Evolutionary conservation across 2,113 vertebrate genomes (phyloP).

Genomic region (Lathamus discolor): DNA sequence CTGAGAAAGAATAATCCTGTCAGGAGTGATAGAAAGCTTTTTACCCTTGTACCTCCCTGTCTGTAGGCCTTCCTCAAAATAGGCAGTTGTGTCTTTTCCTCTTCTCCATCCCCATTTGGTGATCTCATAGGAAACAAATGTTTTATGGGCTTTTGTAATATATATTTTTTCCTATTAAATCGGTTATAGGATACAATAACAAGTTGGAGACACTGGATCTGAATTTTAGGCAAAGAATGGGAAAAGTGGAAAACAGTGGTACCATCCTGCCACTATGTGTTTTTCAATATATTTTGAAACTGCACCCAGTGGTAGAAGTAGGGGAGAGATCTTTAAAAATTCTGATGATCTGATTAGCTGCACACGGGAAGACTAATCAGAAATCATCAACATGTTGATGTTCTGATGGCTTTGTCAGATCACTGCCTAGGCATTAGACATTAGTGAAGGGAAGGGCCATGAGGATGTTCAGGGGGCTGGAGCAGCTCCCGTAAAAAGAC

Average conservation of each 20-base stretch:
- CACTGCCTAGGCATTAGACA: background rate
- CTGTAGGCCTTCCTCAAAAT: background rate
- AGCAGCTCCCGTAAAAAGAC: background rate
- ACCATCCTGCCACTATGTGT: background rate
- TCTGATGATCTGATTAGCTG: background rate
- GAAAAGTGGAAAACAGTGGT: background rate
- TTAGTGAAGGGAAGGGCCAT: background rate
- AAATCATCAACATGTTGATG: background rate
- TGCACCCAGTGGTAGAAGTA: background rate
- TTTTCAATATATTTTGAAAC: background rate
- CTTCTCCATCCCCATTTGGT: accelerated
- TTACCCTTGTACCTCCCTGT: background rate
- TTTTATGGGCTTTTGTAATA: accelerated
- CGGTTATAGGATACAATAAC: background rate
- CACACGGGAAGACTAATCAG: background rate
- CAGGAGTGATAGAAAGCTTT: background rate
- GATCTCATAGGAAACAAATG: background rate
- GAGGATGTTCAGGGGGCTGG: background rate
- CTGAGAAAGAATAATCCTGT: background rate
- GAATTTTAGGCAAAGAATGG: background rate
- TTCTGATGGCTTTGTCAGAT: background rate
- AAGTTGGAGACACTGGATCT: background rate
- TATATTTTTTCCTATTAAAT: background rate
- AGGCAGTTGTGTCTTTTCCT: background rate
- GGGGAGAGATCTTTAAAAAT: background rate